These are phyloP conservation scores for Chanos chanos DNA, from an alignment of 2,797 vertebrate species.

Conservation along the genomic window DNA sequence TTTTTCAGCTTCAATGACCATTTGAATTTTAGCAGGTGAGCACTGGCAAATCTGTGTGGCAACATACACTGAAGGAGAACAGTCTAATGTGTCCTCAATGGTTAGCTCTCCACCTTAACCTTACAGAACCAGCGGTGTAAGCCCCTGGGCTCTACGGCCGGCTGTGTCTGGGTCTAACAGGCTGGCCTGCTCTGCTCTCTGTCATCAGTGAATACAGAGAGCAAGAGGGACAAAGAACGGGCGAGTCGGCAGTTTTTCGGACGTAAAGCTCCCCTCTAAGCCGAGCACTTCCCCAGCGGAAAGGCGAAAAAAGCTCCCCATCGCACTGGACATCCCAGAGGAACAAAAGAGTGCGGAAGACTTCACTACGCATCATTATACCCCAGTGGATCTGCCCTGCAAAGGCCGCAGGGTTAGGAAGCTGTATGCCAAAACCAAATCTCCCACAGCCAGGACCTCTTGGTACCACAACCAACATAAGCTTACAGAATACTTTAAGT, in stretches of 20 bases:
- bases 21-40: not conserved
- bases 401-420: no score
- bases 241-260: constrained; percentile 41
- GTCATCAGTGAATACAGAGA: constrained; percentile 14
- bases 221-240: constrained; percentile 32
- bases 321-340: not conserved
- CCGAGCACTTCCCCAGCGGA: constrained; percentile 20
- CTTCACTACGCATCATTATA: no score
- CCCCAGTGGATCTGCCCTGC: no score
- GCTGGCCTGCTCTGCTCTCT: constrained; percentile 27
- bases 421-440: no score
- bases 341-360: constrained; percentile 22
- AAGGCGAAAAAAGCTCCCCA: constrained; percentile 21
- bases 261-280: constrained; percentile 32
- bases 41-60: no score
- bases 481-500: no score
- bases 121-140: not conserved
- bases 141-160: constrained; percentile 18
- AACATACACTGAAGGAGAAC: no score
- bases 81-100: no score
- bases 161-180: constrained; percentile 3
- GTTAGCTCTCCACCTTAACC: no score
- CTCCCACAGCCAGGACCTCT: no score
- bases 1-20: not conserved
- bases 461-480: no score